A percentile compares a stretch with the other conserved stretches of the same genome.
These are phyloP conservation scores for Oxyura jamaicensis DNA, from an alignment of 2,113 vertebrate genomes.

Conservation along the genomic window DNA sequence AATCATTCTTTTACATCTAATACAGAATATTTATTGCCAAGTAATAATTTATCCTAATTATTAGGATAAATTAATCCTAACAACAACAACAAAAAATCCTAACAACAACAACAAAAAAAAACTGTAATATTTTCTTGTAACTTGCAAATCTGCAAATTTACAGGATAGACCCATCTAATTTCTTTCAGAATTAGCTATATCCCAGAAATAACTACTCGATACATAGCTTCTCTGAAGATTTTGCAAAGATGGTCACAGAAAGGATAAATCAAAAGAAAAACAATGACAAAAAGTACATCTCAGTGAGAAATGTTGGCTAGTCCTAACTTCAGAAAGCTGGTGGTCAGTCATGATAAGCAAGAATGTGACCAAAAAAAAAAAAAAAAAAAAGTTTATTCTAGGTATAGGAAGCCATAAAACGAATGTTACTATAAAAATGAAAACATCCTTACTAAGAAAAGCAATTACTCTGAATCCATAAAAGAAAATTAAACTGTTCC, in stretches of 20 bases:
- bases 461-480: not conserved
- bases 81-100: not conserved
- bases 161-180: not conserved
- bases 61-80: no score
- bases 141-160: not conserved
- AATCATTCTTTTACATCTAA: not conserved
- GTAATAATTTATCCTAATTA: no score
- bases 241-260: not conserved
- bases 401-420: not conserved
- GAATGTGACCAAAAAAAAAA: not conserved
- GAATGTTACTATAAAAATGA: not conserved
- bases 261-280: not conserved
- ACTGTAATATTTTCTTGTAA: not conserved
- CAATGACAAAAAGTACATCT: not conserved
- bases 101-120: not conserved
- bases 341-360: not conserved
- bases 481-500: not conserved
- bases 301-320: not conserved
- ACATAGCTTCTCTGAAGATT: not conserved
- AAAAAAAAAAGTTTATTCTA: not conserved
- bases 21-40: not conserved
- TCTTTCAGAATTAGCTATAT: not conserved
- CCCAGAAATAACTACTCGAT: not conserved
- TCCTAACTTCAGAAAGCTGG: not conserved
- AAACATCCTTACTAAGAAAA: not conserved